Evolutionary conservation across 2,113 vertebrate genomes (phyloP).

Genomic region (Perca flavescens): DNA sequence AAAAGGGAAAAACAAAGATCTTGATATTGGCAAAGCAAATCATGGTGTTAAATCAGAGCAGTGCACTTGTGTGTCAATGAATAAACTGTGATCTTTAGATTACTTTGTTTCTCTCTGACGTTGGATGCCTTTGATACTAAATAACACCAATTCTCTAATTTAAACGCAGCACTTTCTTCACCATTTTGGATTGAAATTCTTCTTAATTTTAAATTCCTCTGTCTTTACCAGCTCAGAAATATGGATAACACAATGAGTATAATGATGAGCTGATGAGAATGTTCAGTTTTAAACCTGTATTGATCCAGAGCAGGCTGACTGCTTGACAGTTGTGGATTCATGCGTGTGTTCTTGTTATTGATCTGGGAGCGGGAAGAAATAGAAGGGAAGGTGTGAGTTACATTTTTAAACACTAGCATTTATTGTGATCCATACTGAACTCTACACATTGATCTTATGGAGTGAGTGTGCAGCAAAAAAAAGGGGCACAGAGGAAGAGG

Average conservation of each 20-base stretch:
- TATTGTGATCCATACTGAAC: conserved; percentile 47
- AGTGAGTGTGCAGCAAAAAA: conserved; percentile 10
- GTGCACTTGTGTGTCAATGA: not conserved
- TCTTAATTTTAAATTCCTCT: too few species aligned
- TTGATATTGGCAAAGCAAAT: not conserved
- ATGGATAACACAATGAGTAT: conserved; percentile 2
- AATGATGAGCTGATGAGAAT: conserved; percentile 22
- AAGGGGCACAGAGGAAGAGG: not conserved
- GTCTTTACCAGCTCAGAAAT: not conserved
- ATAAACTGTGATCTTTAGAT: conserved; percentile 16
- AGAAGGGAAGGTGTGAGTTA: conserved; percentile 20
- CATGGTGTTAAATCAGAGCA: not conserved
- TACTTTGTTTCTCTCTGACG: conserved; percentile 3
- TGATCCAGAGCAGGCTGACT: conserved; percentile 29
- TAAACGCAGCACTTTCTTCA: conserved; percentile 1
- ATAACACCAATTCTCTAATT: conserved; percentile 5
- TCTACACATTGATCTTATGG: conserved; percentile 36
- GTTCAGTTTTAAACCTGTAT: conserved; percentile 40
- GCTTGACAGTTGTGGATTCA: conserved; percentile 15
- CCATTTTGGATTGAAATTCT: not conserved
- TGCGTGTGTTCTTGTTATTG: conserved; percentile 21
- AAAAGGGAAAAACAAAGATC: not conserved
- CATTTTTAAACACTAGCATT: conserved; percentile 52
- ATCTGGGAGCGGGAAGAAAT: conserved; percentile 32
- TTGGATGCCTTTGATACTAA: conserved; percentile 9